Conservation (phyloP, 2,888 invertebrate genomes). For the Spicauda simplicius region DNA sequence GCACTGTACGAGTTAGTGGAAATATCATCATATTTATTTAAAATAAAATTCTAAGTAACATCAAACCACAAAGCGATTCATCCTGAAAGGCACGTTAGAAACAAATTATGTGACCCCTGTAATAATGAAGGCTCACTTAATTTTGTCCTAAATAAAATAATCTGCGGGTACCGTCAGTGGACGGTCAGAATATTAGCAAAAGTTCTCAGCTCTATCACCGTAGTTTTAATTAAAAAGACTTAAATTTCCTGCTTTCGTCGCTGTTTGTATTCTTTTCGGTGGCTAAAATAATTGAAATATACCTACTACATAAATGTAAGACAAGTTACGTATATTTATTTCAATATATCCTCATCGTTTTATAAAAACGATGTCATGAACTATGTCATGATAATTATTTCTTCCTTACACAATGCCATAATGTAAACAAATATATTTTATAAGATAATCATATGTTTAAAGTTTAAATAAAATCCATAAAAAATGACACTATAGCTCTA, state of each 20-base stretch:
- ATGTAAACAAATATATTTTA: too few species aligned
- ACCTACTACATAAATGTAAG: not conserved
- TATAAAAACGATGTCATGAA: too few species aligned
- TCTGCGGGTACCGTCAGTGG: not conserved
- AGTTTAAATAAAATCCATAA: too few species aligned
- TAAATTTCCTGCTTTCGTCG: not conserved
- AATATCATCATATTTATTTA: too few species aligned
- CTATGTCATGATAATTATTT: too few species aligned
- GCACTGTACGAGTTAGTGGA: too few species aligned
- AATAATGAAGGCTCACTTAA: not conserved
- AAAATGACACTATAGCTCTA: too few species aligned
- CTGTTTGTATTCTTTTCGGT: not conserved
- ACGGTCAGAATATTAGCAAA: not conserved
- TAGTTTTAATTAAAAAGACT: not conserved
- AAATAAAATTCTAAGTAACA: too few species aligned
- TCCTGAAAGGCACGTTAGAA: not conserved
- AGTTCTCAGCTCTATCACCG: not conserved
- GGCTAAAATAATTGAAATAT: not conserved
- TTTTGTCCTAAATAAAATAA: not conserved
- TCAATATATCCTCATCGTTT: too few species aligned
- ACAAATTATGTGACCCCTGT: not conserved
- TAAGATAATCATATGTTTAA: too few species aligned
- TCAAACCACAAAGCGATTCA: not conserved
- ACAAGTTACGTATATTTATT: too few species aligned
- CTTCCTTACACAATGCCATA: too few species aligned